Percentiles rank a stretch among this genome's conserved stretches.
Conservation (phyloP, 2,797 vertebrate genomes). For the Lagothrix lagotricha region DNA sequence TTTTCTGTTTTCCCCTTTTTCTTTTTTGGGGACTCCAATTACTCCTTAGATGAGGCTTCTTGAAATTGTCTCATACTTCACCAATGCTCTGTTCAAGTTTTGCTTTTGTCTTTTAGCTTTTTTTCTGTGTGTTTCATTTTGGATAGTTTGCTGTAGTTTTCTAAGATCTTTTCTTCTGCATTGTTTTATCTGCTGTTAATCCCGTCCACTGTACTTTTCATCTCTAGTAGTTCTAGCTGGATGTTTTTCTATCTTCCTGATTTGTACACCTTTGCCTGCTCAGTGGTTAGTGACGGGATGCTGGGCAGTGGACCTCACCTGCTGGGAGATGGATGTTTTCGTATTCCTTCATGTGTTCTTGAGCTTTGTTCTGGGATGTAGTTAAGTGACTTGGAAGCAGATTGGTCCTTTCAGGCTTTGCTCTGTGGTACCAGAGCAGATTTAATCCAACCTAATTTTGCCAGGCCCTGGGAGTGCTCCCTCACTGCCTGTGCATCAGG, state of each 20-base stretch:
- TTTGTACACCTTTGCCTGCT: neutral
- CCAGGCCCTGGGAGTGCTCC: neutral
- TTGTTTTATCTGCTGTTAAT: neutral
- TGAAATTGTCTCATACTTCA: neutral
- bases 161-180: neutral
- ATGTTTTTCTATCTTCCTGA: neutral
- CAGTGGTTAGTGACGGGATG: neutral
- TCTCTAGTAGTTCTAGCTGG: neutral
- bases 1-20: neutral
- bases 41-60: neutral
- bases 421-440: neutral
- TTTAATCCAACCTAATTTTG: neutral
- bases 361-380: neutral
- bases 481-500: neutral
- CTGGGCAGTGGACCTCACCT: neutral
- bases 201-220: neutral
- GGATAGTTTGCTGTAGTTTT: neutral
- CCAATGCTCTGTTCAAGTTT: neutral
- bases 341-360: neutral
- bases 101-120: neutral
- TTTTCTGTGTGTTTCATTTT: neutral
- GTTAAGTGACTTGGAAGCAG: neutral
- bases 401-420: neutral
- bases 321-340: neutral
- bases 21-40: neutral